Evolutionary conservation across 2,113 vertebrate genomes (phyloP).

Genomic region (Eulemur macaco): DNA sequence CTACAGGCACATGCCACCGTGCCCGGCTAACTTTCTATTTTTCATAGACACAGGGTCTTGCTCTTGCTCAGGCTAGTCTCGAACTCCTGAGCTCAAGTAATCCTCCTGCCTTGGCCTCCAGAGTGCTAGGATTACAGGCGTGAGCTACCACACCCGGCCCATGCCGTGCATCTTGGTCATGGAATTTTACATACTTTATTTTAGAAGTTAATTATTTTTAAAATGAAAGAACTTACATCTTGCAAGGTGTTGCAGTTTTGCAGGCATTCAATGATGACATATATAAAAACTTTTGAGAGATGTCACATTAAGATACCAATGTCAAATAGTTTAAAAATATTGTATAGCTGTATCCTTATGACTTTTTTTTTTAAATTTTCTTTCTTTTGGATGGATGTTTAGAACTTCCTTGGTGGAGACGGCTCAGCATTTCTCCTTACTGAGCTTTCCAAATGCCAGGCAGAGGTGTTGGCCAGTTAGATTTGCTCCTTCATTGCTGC

Average conservation of each 20-base stretch:
- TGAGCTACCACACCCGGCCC: too few species aligned
- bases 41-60: too few species aligned
- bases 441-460: neutral
- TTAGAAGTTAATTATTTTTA: neutral
- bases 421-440: neutral
- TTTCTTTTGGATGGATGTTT: neutral
- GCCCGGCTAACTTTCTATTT: too few species aligned
- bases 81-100: too few species aligned
- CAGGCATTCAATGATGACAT: neutral
- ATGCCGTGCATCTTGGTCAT: neutral
- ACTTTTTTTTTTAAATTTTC: neutral
- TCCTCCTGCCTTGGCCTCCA: too few species aligned
- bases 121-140: too few species aligned
- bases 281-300: neutral
- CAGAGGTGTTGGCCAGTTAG: neutral
- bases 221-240: neutral
- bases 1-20: too few species aligned
- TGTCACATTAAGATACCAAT: accelerated
- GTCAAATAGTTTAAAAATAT: neutral
- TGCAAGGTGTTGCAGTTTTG: neutral
- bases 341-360: neutral
- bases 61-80: too few species aligned
- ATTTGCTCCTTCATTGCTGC: neutral
- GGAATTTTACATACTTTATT: neutral
- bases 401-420: accelerated